Evolutionary conservation across 1,140 invertebrate genomes (phyloP).

Genomic region (Bombus cullumanus): DNA sequence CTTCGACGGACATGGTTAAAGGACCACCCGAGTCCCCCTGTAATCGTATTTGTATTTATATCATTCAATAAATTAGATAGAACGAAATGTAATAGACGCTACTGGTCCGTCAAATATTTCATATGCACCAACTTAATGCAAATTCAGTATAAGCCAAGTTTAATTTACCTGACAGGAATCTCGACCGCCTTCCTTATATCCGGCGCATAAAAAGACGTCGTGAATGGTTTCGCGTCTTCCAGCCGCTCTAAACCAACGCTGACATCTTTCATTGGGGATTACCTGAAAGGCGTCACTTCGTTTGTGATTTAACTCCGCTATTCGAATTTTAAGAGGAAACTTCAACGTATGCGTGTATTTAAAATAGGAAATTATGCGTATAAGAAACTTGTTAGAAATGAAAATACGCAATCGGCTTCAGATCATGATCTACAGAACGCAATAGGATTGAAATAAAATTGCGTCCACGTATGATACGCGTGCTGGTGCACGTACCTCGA

Average conservation of each 20-base stretch:
- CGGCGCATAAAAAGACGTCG: constrained; percentile 96
- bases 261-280: constrained; percentile 95
- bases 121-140: no score
- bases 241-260: constrained; percentile 94
- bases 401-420: no score
- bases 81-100: no score
- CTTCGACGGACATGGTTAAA: constrained; percentile 91
- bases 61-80: not conserved
- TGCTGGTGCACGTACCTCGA: constrained; percentile 70
- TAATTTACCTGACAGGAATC: constrained; percentile 85
- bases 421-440: no score
- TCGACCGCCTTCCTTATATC: constrained; percentile 91
- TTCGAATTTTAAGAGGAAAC: no score
- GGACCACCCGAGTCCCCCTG: constrained; percentile 93
- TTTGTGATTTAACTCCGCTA: not conserved
- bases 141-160: not conserved
- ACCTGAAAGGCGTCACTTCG: constrained; percentile 84
- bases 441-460: no score
- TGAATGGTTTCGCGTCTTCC: constrained; percentile 95
- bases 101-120: no score
- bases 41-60: constrained; percentile 17
- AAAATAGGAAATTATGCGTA: no score
- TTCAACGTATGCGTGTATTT: no score
- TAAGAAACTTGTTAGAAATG: no score
- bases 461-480: no score